A percentile compares a stretch with the other conserved stretches of the same genome.
phyloP scores from a whole-genome alignment of 30 jellyfish, hydroid and myxozoan species.

The Aurelia aurita complex sp. Pacific region DNA sequence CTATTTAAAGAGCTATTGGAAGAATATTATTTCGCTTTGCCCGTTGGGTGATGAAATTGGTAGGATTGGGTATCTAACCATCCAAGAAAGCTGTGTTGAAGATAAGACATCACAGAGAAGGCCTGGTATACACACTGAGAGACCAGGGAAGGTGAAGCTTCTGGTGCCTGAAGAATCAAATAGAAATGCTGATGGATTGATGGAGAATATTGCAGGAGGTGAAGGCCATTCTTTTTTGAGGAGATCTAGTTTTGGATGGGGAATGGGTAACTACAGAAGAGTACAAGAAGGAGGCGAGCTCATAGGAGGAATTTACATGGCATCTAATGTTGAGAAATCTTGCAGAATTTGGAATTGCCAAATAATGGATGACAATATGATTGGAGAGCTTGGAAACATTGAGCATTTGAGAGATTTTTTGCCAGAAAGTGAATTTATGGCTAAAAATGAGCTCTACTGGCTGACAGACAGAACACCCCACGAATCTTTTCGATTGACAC shows the following conservation, averaged over 20 bases:
- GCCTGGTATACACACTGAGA: slow-evolving; percentile 83
- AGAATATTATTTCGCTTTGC: not conserved
- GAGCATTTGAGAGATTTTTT: slow-evolving; percentile 70
- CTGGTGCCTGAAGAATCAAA: not conserved
- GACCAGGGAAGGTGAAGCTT: slow-evolving; percentile 65
- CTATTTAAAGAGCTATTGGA: slow-evolving; percentile 33
- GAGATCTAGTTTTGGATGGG: slow-evolving; percentile 27
- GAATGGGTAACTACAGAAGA: not conserved
- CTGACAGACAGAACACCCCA: slow-evolving; percentile 88
- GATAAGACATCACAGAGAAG: slow-evolving; percentile 62
- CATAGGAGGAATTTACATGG: slow-evolving; percentile 85
- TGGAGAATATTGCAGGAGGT: not conserved
- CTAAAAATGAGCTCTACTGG: slow-evolving; percentile 63
- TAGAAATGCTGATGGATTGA: not conserved
- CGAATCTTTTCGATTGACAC: slow-evolving; percentile 65
- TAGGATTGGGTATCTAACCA: slow-evolving; percentile 65
- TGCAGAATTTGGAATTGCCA: slow-evolving; percentile 74
- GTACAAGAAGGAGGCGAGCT: not conserved
- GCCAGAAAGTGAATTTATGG: slow-evolving; percentile 66
- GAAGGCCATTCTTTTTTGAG: not conserved
- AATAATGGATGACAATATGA: slow-evolving; percentile 16
- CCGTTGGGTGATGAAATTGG: slow-evolving; percentile 1
- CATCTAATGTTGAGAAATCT: slow-evolving; percentile 68
- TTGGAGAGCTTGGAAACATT: slow-evolving; percentile 71
- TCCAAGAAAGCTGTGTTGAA: slow-evolving; percentile 68